Conservation (phyloP, 2,113 vertebrate genomes). For the Aldabrachelys gigantea region DNA sequence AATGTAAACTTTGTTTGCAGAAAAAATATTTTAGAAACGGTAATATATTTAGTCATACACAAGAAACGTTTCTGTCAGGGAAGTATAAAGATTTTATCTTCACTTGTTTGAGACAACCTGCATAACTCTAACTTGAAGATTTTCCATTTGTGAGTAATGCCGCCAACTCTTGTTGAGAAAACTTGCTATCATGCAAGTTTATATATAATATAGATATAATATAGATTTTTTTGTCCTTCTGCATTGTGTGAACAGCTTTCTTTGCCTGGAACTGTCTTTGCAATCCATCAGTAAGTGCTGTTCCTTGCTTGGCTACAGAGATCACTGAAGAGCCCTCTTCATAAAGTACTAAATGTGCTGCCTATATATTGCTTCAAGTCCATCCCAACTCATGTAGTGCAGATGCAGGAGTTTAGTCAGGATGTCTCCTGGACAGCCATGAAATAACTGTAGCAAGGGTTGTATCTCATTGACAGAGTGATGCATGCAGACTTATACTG, state of each 20-base stretch:
- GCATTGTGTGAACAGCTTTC: background rate
- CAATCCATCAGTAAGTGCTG: background rate
- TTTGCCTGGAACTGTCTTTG: background rate
- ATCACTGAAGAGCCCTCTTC: background rate
- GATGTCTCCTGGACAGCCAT: background rate
- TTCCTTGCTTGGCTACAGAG: background rate
- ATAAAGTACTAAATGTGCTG: background rate
- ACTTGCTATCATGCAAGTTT: background rate
- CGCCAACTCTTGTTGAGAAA: background rate
- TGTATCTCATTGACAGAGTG: background rate
- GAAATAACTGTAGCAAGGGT: background rate
- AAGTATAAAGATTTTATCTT: background rate
- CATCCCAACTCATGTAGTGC: background rate
- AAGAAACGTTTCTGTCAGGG: background rate
- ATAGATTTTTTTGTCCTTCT: background rate
- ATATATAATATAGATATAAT: background rate
- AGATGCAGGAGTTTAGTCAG: background rate
- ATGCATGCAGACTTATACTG: background rate
- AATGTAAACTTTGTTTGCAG: background rate
- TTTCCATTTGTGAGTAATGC: background rate
- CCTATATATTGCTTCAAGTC: background rate
- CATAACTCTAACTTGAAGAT: background rate
- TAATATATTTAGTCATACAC: background rate
- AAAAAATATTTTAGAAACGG: too few species aligned
- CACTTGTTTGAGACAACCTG: background rate